phyloP scores from a whole-genome alignment of 1,140 invertebrate genomes.

The Melitaea cinxia region DNA sequence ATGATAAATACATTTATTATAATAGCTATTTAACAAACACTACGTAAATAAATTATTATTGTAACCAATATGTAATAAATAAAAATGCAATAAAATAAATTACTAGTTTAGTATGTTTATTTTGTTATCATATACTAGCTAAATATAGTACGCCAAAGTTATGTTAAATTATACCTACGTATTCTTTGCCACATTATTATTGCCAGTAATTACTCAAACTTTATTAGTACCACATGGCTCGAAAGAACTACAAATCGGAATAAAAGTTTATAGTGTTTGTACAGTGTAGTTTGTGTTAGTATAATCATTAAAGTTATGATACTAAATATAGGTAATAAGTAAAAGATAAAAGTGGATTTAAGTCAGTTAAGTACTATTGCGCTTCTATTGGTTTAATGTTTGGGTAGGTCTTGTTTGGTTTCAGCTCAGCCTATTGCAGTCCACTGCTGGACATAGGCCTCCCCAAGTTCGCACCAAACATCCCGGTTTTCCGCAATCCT shows the following conservation, averaged over 20 bases:
- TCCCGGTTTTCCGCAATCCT: no score
- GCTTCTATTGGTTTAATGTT: conserved; percentile 36
- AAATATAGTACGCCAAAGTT: no score
- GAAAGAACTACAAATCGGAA: conserved; percentile 42
- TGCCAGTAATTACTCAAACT: conserved; percentile 40
- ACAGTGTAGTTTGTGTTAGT: conserved; percentile 47
- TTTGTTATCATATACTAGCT: no score
- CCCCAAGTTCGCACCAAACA: no score
- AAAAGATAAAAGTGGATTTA: conserved; percentile 28
- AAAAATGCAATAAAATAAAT: no score
- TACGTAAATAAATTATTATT: no score
- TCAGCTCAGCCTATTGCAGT: no score
- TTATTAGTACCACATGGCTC: conserved; percentile 57
- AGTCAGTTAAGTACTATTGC: conserved; percentile 35
- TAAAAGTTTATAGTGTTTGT: conserved; percentile 57
- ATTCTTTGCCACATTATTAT: neutral
- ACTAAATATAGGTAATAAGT: conserved; percentile 32
- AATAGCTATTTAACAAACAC: no score
- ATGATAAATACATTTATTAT: no score
- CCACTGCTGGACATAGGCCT: no score
- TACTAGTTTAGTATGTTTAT: no score
- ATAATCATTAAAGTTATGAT: conserved; percentile 34
- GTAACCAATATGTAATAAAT: no score
- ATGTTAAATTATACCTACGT: neutral
- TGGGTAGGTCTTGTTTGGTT: conserved; percentile 50